These are phyloP conservation scores for Rhogogaster chlorosoma DNA, from an alignment of 2,888 invertebrate species.

Conservation along the genomic window DNA sequence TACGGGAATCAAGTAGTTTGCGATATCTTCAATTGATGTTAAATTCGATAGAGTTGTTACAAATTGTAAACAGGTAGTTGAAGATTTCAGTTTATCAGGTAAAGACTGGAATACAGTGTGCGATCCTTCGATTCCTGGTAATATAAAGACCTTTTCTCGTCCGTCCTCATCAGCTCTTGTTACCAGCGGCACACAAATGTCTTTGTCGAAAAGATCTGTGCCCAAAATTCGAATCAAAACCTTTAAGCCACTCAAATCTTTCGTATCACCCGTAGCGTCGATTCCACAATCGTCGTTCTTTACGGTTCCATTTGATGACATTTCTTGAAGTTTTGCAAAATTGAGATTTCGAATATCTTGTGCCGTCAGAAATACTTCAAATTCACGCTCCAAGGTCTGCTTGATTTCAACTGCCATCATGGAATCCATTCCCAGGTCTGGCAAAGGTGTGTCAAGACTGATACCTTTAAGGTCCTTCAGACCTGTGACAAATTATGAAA, in stretches of 20 bases:
- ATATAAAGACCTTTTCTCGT: slow-evolving; percentile 58
- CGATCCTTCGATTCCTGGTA: slow-evolving; percentile 69
- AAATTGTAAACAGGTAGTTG: slow-evolving; percentile 54
- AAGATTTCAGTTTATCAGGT: slow-evolving; percentile 62
- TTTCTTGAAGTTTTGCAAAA: slow-evolving; percentile 81
- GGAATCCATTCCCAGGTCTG: slow-evolving; percentile 97
- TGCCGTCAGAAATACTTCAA: slow-evolving; percentile 89
- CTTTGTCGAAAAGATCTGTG: not conserved
- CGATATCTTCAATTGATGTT: slow-evolving; percentile 78
- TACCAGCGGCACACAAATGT: not conserved
- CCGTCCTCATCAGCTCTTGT: not conserved
- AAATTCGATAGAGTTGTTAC: not conserved
- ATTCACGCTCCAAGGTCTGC: slow-evolving; percentile 93
- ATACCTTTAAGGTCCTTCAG: slow-evolving; percentile 81
- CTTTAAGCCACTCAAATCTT: slow-evolving; percentile 82
- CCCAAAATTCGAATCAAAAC: not conserved
- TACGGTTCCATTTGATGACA: slow-evolving; percentile 47
- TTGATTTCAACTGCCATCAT: slow-evolving; percentile 98
- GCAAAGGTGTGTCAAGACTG: slow-evolving; percentile 86
- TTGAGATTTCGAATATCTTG: slow-evolving; percentile 90
- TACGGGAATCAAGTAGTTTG: slow-evolving; percentile 80
- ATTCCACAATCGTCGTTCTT: not conserved
- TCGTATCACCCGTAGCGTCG: not conserved
- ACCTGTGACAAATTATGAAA: slow-evolving; percentile 73
- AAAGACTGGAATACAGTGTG: slow-evolving; percentile 64